phyloP scores from a whole-genome alignment of 2,888 invertebrate species.

The Timandra comae region DNA sequence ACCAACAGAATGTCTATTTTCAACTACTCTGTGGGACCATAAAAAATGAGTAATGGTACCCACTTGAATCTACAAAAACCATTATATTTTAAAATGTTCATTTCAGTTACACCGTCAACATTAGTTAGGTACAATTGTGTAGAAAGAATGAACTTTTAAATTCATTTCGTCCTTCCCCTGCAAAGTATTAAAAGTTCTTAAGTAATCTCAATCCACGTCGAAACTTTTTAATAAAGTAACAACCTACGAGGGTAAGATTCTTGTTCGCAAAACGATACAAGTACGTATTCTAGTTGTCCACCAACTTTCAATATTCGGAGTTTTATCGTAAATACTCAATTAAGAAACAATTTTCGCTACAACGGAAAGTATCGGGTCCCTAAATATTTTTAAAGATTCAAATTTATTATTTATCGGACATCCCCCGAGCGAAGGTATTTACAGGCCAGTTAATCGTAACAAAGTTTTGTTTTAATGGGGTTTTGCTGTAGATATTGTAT shows the following conservation, averaged over 20 bases:
- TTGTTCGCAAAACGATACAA: conserved; percentile 34
- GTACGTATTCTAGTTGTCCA: conserved; percentile 19
- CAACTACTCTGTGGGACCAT: too few relatives aligned
- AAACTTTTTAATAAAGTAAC: conserved; percentile 54
- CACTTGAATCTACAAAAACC: too few relatives aligned
- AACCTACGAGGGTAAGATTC: conserved; percentile 30
- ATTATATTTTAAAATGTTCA: conserved; percentile 4
- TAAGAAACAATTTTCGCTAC: conserved; percentile 11
- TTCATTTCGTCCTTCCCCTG: conserved; percentile 32
- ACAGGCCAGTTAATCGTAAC: neutral
- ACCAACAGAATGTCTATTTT: too few relatives aligned
- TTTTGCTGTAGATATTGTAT: neutral
- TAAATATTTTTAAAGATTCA: conserved; percentile 14
- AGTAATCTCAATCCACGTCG: conserved; percentile 49
- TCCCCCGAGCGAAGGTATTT: conserved; percentile 1
- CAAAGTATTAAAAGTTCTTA: conserved; percentile 44
- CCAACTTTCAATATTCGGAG: conserved; percentile 15
- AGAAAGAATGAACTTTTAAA: conserved; percentile 31
- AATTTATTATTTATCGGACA: conserved; percentile 8
- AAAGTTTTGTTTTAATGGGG: neutral
- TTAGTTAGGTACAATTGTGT: conserved; percentile 5
- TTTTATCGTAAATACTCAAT: conserved; percentile 12
- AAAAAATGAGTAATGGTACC: too few relatives aligned
- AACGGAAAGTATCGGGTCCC: conserved; percentile 12
- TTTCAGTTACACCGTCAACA: conserved; percentile 3